Base-by-base conservation (phyloP, 23 tunicate species). In the Ciona savignyi region DNA sequence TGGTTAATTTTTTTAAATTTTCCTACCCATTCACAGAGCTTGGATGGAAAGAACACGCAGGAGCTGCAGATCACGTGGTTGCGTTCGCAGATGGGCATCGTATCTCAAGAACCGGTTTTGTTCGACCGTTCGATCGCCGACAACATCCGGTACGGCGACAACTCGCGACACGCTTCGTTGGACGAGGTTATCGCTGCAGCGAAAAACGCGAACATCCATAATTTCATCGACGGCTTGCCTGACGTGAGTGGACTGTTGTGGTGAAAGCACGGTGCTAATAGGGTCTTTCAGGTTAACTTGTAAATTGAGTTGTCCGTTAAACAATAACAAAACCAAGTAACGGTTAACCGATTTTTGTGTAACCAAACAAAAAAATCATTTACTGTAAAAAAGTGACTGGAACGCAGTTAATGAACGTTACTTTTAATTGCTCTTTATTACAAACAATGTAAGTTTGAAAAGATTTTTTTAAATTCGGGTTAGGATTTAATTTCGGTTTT, bases 91-190 rank as follows among this genome's bases (percentile, higher is more conserved):
- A 32, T 93, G 28, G 98, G 98, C 9, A 76, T 91, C 32, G 98
- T 91, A 1, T 85, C 90, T 1, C 98, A 91, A 76, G 98, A 93
- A 72, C 98, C 98, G 11, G 79, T 86, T 64, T 72, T 93, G 1
- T 93, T 93, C 68, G 88, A 85, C 70, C 79, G 81, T 6, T 73
- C 97, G 6, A 90, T 90, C 64, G 83, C 86, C n/a, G 91, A 90
- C 0, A 90, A 90, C 66, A 90, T 90, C 64, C 62, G 67, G 35
- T 90, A 90, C 42, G 97, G 97, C 4, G 89, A 89, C 29, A 89
- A 78, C 77, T 32, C 89, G 6, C 65, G 84, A 26, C 64, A 27
- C 23, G 88, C 83, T n/a, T 0, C 65, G 2, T 68, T 83, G 77
- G 93, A 93, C 15, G 95, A 85, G 30, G 81, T 93, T 24, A 28